These are phyloP conservation scores for Chymomyza caudatula DNA, from an alignment of 2,888 invertebrate genomes.

Conservation along the genomic window DNA sequence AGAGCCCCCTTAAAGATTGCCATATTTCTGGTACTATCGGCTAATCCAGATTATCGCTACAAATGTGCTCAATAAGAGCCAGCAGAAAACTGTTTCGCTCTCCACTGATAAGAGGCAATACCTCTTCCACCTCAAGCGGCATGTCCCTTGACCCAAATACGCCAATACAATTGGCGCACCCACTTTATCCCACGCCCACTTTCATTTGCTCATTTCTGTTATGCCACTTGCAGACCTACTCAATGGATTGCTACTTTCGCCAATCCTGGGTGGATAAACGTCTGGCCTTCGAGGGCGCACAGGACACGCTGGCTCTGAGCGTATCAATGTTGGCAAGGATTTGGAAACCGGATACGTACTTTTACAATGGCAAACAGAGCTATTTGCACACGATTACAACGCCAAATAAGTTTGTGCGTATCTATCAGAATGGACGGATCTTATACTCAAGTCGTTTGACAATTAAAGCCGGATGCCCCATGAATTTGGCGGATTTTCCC, in stretches of 20 bases:
- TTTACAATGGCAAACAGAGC: slow-evolving; percentile 89
- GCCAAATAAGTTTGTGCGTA: slow-evolving; percentile 90
- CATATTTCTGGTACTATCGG: no score
- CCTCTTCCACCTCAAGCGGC: slow-evolving; percentile 3
- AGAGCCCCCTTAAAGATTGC: no score
- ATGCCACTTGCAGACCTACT: slow-evolving; percentile 83
- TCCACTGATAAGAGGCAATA: background rate
- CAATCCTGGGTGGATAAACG: slow-evolving; percentile 90
- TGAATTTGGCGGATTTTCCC: slow-evolving; percentile 91
- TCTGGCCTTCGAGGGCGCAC: slow-evolving; percentile 83
- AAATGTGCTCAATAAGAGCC: background rate
- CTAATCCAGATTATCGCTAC: background rate
- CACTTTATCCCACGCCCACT: slow-evolving; percentile 12
- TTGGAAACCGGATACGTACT: slow-evolving; percentile 93
- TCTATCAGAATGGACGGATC: slow-evolving; percentile 86
- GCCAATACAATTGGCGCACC: background rate
- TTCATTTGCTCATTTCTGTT: slow-evolving; percentile 5
- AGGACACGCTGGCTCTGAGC: slow-evolving; percentile 85
- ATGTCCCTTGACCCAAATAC: background rate
- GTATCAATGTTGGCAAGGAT: slow-evolving; percentile 88
- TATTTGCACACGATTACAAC: slow-evolving; percentile 91
- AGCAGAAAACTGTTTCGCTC: background rate
- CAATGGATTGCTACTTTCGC: slow-evolving; percentile 93
- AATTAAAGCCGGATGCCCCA: slow-evolving; percentile 89
- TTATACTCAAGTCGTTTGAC: slow-evolving; percentile 90